Evolutionary conservation across 30 jellyfish, hydroid and myxozoan genomes (phyloP).

Genomic region (Hydractinia echinata): DNA sequence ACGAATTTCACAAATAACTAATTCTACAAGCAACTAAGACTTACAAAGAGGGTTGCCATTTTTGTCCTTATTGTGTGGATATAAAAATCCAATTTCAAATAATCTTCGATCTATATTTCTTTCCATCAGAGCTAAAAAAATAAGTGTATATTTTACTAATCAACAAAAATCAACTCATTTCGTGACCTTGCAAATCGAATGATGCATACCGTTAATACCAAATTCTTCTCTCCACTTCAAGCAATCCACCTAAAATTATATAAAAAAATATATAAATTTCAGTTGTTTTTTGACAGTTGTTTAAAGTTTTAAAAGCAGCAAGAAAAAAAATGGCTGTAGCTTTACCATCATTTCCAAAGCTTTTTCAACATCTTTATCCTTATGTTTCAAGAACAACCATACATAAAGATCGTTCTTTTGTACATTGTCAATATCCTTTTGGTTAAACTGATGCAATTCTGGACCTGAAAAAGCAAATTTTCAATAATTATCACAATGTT

Average conservation of each 20-base stretch:
- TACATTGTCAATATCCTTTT: constrained; percentile 67
- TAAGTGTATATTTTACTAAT: neutral
- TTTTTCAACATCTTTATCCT: constrained; percentile 79
- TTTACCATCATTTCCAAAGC: constrained; percentile 92
- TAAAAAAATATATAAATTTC: neutral
- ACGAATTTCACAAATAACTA: neutral
- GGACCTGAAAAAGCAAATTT: constrained; percentile 43
- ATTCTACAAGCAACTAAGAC: constrained; percentile 3
- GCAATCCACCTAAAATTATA: constrained; percentile 77
- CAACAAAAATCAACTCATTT: neutral
- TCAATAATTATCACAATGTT: neutral
- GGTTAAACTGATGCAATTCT: constrained; percentile 67
- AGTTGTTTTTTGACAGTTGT: neutral
- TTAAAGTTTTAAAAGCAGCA: neutral
- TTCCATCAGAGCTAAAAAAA: constrained; percentile 57
- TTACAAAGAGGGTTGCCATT: constrained; percentile 79
- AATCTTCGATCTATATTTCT: constrained; percentile 77
- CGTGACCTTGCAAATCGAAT: neutral
- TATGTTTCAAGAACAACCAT: constrained; percentile 78
- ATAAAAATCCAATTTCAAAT: constrained; percentile 87
- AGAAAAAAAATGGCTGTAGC: neutral
- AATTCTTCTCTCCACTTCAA: constrained; percentile 89
- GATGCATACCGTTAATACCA: constrained; percentile 78
- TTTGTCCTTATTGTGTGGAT: constrained; percentile 63
- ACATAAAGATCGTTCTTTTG: constrained; percentile 63